Base-by-base conservation (phyloP, 2,888 invertebrate species). In the Smittia aterrima region DNA sequence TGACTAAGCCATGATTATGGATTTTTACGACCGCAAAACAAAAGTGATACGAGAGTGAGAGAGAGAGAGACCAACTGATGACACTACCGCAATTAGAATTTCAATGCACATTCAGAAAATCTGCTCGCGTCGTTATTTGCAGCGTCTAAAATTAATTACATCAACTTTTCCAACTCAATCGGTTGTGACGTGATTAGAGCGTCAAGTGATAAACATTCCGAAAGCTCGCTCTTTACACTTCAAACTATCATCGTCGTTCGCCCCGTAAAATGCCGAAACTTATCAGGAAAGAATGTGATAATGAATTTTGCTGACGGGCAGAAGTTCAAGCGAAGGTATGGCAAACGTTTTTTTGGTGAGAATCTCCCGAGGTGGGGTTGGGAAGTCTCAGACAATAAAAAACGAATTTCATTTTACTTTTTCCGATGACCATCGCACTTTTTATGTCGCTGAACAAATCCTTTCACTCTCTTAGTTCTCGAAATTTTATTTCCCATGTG, bases 21-120 rank as follows among this genome's bases (percentile, higher is more conserved):
- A 27, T 20, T 27, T 64, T 58, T 20, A 58, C 13, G 22, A 22
- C 18, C 22, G 20, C 58, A 6, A 18, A 58, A 18, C 20, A 3
- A 18, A 58, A 58, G n/a, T 58, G 7, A 68, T 18, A 68, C n/a
- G n/a, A n/a, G n/a, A n/a, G n/a, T n/a, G n/a, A n/a, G n/a, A n/a
- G n/a, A n/a, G n/a, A n/a, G n/a, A n/a, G n/a, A n/a, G n/a, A n/a
- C n/a, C n/a, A n/a, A n/a, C n/a, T 24, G 20, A 53, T 40, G 41
- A 70, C 40, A 40, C 6, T 2, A 20, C 16, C 32, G 7, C 38
- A 66, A 66, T 66, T 38, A 40, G 66, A 70, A 70, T 27, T 70
- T 32, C 24, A 53, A 47, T 72, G 72, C 38, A 72, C 72, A 72
- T 72, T 72, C 24, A 20, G 22, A 62, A 72, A 72, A 72, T 62